phyloP scores from a whole-genome alignment of 2,113 vertebrate species.

The Alethe diademata region DNA sequence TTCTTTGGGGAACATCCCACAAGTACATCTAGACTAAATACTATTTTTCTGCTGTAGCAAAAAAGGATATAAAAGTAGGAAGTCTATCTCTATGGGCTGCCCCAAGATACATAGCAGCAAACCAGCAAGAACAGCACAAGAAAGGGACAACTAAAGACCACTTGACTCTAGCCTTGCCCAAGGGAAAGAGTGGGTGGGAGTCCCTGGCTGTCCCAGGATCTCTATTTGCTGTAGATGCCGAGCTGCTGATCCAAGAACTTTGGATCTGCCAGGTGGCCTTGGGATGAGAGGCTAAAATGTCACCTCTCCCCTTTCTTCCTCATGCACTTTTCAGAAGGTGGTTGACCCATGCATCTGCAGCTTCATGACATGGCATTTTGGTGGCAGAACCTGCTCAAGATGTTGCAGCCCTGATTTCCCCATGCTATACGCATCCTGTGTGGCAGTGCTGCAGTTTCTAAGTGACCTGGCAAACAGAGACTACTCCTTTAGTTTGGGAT shows the following conservation, averaged over 20 bases:
- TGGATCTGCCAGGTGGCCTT: neutral
- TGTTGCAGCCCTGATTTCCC: neutral
- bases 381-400: neutral
- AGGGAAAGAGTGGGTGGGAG: neutral
- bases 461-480: neutral
- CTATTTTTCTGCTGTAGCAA: neutral
- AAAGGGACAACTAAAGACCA: neutral
- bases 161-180: neutral
- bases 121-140: neutral
- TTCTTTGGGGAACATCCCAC: neutral
- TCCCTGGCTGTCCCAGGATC: accelerated
- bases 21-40: neutral
- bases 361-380: neutral
- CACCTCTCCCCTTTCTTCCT: neutral
- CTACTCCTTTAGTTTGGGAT: neutral
- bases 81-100: neutral
- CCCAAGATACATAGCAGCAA: neutral
- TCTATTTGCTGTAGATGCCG: accelerated
- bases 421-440: accelerated
- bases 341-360: neutral
- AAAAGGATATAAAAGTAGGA: neutral
- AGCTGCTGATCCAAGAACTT: neutral
- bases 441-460: accelerated
- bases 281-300: accelerated
- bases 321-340: neutral